Conservation (phyloP, 2,888 invertebrate species). For the Catocala sponsa region DNA sequence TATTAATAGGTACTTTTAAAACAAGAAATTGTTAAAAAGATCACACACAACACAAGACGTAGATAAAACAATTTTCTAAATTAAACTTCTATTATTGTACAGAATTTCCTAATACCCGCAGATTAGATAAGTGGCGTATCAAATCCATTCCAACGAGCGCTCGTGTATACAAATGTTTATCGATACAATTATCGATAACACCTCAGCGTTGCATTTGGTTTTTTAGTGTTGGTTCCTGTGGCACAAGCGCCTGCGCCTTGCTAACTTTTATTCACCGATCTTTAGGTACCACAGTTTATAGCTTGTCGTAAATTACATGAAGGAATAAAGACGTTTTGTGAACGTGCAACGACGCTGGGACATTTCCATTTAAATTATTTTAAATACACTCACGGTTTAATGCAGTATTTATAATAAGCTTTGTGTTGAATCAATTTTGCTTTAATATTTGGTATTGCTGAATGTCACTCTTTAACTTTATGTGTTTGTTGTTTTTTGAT, state of each 20-base stretch:
- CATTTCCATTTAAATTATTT: constrained; percentile 83
- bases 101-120: constrained; percentile 30
- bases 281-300: constrained; percentile 80
- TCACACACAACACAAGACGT: constrained; percentile 30
- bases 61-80: constrained; percentile 39
- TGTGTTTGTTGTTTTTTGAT: constrained; percentile 43
- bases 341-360: constrained; percentile 67
- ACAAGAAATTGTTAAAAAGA: constrained; percentile 34
- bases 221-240: constrained; percentile 68
- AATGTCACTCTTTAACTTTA: constrained; percentile 51
- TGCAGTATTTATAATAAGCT: constrained; percentile 72
- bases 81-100: constrained; percentile 42
- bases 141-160: constrained; percentile 46
- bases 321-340: constrained; percentile 84
- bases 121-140: constrained; percentile 47
- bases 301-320: constrained; percentile 76
- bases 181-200: constrained; percentile 55
- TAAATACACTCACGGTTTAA: constrained; percentile 73
- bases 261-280: constrained; percentile 81
- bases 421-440: constrained; percentile 78
- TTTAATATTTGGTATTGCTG: constrained; percentile 59
- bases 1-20: constrained; percentile 21
- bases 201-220: constrained; percentile 55
- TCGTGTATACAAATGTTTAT: constrained; percentile 43
- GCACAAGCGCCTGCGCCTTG: constrained; percentile 69